These are phyloP conservation scores for Sesamia nonagrioides DNA, from an alignment of 1,140 invertebrate genomes.

Conservation along the genomic window DNA sequence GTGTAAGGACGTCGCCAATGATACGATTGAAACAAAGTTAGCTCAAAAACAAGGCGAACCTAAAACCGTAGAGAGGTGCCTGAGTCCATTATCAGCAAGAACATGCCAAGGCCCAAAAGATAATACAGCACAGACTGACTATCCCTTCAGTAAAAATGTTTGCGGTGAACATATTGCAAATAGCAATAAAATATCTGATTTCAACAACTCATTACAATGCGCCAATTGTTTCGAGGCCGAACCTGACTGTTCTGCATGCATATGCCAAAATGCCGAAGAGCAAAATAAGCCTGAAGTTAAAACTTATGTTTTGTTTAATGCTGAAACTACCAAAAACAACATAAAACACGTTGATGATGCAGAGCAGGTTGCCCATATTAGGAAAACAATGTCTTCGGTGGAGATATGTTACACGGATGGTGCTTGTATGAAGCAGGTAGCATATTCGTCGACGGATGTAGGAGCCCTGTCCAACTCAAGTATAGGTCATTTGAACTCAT, in stretches of 20 bases:
- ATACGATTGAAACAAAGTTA: neutral
- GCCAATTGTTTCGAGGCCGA: no score
- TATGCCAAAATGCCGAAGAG: neutral
- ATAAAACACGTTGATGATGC: neutral
- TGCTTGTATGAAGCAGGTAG: constrained; percentile 56
- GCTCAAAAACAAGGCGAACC: no score
- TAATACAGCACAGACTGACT: constrained; percentile 50
- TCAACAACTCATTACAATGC: no score
- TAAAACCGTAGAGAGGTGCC: no score
- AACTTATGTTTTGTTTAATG: constrained; percentile 24
- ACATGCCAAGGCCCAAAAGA: neutral
- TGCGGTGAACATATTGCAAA: no score
- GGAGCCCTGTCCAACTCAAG: constrained; percentile 37
- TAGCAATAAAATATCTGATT: constrained; percentile 3
- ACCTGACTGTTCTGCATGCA: neutral
- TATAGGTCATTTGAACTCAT: constrained; percentile 54
- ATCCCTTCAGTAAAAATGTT: neutral
- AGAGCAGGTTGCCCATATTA: neutral
- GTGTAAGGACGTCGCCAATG: neutral
- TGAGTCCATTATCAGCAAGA: neutral
- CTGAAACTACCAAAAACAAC: neutral
- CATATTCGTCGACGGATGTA: constrained; percentile 61
- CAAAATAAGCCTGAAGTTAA: neutral
- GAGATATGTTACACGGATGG: constrained; percentile 64
- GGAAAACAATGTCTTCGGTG: constrained; percentile 62